Conservation (phyloP, 2,888 invertebrate genomes). For the Theretra japonica region DNA sequence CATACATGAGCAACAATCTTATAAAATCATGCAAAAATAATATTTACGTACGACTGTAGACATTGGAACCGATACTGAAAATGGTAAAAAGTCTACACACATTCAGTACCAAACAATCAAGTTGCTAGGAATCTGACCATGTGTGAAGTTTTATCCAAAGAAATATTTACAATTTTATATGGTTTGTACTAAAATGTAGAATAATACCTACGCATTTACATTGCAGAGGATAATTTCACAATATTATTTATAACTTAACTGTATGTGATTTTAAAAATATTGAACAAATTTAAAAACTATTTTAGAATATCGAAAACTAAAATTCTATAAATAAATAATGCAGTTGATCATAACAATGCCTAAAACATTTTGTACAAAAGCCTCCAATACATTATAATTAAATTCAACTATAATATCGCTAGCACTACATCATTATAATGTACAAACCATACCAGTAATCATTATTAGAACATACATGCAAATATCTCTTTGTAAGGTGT, state of each 20-base stretch:
- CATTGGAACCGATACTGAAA: background rate
- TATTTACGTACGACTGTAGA: background rate
- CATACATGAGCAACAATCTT: background rate
- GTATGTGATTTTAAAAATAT: background rate
- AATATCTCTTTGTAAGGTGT: background rate
- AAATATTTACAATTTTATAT: slow-evolving; percentile 9
- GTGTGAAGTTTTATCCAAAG: slow-evolving; percentile 2
- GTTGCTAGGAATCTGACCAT: background rate
- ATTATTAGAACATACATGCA: background rate
- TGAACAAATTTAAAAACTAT: background rate
- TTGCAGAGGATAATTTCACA: background rate
- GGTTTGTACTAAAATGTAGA: slow-evolving; percentile 15
- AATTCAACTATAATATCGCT: slow-evolving; percentile 3
- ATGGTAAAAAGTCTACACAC: background rate
- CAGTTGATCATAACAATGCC: slow-evolving; percentile 1
- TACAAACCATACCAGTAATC: slow-evolving; percentile 8
- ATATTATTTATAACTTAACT: background rate
- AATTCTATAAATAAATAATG: background rate
- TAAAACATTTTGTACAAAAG: slow-evolving; percentile 3
- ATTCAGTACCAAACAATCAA: slow-evolving; percentile 11
- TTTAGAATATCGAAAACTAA: background rate
- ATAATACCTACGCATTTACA: background rate
- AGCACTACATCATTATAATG: background rate
- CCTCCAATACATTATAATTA: slow-evolving; percentile 5
- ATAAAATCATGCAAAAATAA: slow-evolving; percentile 21